Percentiles rank a stretch among this genome's conserved stretches.
Conservation (phyloP, 1,140 invertebrate species). For the Thaumetopoea pityocampa region DNA sequence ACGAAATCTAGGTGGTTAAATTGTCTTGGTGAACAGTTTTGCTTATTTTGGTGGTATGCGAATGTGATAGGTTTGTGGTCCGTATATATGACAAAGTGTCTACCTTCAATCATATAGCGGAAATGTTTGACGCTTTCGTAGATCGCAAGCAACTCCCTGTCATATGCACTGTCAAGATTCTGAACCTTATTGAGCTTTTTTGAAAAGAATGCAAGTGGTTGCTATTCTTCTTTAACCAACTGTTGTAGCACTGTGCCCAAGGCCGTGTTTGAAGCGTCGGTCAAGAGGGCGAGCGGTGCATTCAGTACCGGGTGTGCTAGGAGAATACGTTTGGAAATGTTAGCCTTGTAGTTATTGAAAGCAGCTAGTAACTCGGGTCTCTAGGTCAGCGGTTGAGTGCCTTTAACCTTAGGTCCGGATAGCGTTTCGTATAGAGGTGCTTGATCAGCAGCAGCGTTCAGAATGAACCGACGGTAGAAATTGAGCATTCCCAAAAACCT, state of each 20-base stretch:
- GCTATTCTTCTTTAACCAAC: constrained; percentile 12
- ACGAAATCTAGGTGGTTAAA: constrained; percentile 16
- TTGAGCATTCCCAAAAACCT: constrained; percentile 46
- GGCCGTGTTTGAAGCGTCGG: constrained; percentile 36
- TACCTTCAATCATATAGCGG: constrained; percentile 13
- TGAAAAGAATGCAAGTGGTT: constrained; percentile 57
- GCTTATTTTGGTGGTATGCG: constrained; percentile 16
- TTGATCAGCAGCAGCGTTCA: constrained; percentile 31
- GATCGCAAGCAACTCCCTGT: constrained; percentile 64
- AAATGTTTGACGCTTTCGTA: constrained; percentile 45
- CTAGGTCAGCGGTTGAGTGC: constrained; percentile 26
- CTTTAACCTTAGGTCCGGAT: constrained; percentile 32
- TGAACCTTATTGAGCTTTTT: constrained; percentile 1
- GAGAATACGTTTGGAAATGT: not conserved
- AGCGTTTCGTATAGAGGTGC: constrained; percentile 30
- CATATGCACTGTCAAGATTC: constrained; percentile 9
- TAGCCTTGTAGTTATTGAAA: constrained; percentile 41
- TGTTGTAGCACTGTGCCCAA: constrained; percentile 41
- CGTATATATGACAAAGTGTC: constrained; percentile 8
- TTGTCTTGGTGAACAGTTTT: constrained; percentile 7
- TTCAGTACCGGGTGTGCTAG: not conserved
- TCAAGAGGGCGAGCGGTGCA: constrained; percentile 10
- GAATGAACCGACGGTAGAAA: constrained; percentile 21
- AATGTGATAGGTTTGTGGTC: constrained; percentile 16
- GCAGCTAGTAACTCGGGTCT: constrained; percentile 22